These are phyloP conservation scores for Apodemia hepburni DNA, from an alignment of 2,888 invertebrate species.

Conservation along the genomic window DNA sequence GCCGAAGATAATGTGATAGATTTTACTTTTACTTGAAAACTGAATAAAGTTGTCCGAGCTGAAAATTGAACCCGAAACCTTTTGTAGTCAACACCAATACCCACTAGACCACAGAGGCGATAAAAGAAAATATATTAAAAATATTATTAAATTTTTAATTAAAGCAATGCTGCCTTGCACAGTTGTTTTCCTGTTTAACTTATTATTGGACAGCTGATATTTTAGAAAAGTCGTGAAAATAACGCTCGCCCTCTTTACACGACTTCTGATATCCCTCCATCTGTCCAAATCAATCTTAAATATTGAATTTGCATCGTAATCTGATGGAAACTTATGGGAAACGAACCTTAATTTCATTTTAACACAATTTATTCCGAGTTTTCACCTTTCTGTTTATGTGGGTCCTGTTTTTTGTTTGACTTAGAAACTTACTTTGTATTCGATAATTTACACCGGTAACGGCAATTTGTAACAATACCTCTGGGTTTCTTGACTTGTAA, in stretches of 20 bases:
- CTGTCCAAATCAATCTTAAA: slow-evolving; percentile 79
- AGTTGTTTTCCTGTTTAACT: slow-evolving; percentile 4
- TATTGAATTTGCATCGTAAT: slow-evolving; percentile 78
- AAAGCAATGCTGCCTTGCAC: not conserved
- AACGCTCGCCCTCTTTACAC: slow-evolving; percentile 41
- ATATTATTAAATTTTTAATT: slow-evolving; percentile 4
- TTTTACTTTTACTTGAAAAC: no score
- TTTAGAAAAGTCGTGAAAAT: not conserved
- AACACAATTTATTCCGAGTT: slow-evolving; percentile 76
- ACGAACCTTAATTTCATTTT: slow-evolving; percentile 77
- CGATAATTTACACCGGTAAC: not conserved
- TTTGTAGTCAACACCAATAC: no score
- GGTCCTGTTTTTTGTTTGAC: not conserved
- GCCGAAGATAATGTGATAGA: no score
- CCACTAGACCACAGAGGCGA: no score
- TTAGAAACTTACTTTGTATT: not conserved
- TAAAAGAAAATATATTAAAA: not conserved
- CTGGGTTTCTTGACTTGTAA: not conserved
- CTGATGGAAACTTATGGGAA: slow-evolving; percentile 73
- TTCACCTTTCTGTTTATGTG: slow-evolving; percentile 52
- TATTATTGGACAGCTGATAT: not conserved
- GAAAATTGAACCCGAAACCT: no score
- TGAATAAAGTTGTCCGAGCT: no score
- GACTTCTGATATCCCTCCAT: slow-evolving; percentile 55
- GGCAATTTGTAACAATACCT: not conserved